A percentile compares a stretch with the other conserved stretches of the same genome.
Conservation (phyloP, 1,140 invertebrate species). For the Drosophila teissieri region DNA sequence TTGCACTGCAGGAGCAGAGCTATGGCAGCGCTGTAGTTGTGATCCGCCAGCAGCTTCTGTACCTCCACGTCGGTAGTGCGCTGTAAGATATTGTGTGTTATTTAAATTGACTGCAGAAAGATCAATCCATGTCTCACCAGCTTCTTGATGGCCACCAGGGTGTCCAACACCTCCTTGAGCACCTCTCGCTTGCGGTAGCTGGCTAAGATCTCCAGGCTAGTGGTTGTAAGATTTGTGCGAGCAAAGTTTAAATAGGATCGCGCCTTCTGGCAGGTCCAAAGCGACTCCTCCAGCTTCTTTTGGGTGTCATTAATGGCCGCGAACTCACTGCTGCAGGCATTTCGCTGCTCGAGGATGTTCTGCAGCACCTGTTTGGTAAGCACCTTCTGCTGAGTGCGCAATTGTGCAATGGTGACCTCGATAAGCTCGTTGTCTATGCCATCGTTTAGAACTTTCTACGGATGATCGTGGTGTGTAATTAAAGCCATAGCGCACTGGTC, state of each 20-base stretch:
- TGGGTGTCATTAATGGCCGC: constrained; percentile 90
- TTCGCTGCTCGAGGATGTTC: constrained; percentile 95
- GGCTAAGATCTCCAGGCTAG: constrained; percentile 93
- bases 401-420: constrained; percentile 87
- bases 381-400: constrained; percentile 91
- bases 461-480: constrained; percentile 9
- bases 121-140: constrained; percentile 83
- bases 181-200: constrained; percentile 94
- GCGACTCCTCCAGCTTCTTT: constrained; percentile 89
- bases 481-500: neutral
- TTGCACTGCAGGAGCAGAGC: constrained; percentile 94
- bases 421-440: constrained; percentile 88
- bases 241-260: constrained; percentile 90
- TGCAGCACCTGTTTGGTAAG: constrained; percentile 96
- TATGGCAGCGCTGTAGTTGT: constrained; percentile 96
- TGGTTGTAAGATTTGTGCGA: constrained; percentile 92
- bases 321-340: constrained; percentile 93
- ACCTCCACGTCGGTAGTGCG: constrained; percentile 94
- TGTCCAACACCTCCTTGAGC: constrained; percentile 90
- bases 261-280: constrained; percentile 89
- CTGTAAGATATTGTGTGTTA: constrained; percentile 20
- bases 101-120: neutral
- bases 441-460: constrained; percentile 87
- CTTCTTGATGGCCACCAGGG: constrained; percentile 92
- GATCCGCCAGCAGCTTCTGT: constrained; percentile 91